Conservation (phyloP, 2,113 vertebrate genomes). For the Ammodytes marinus region DNA sequence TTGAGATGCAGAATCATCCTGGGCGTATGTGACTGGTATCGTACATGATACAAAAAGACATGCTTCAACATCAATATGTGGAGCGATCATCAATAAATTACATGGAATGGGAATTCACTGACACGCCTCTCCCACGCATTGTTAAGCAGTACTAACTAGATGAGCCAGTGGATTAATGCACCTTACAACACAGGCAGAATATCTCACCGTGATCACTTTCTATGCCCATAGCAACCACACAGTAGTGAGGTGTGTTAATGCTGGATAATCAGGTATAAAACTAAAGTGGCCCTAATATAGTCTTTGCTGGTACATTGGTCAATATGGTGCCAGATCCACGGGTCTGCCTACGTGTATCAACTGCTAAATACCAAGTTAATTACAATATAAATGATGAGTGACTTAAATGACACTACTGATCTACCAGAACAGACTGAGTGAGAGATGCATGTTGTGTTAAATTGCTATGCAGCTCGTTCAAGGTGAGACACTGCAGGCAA, state of each 20-base stretch:
- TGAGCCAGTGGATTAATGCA: slow-evolving; percentile 66
- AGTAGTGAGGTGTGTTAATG: slow-evolving; percentile 35
- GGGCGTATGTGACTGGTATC: slow-evolving; percentile 7
- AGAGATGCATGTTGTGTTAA: too few relatives aligned
- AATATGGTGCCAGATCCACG: not conserved
- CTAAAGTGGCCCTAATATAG: slow-evolving; percentile 21
- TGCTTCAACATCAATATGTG: slow-evolving; percentile 37
- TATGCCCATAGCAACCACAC: slow-evolving; percentile 44
- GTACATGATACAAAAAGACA: not conserved
- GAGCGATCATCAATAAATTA: slow-evolving; percentile 59
- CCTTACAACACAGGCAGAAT: slow-evolving; percentile 61
- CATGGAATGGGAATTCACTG: slow-evolving; percentile 59
- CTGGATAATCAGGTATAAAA: slow-evolving; percentile 43
- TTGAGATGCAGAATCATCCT: not conserved
- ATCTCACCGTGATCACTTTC: slow-evolving; percentile 66
- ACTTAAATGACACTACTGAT: not conserved
- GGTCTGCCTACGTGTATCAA: not conserved
- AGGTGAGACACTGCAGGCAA: too few relatives aligned
- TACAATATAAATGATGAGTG: not conserved
- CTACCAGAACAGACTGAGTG: not conserved
- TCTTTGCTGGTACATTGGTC: not conserved
- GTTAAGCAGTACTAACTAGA: slow-evolving; percentile 73
- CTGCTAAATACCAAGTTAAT: not conserved
- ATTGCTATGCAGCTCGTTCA: slow-evolving; percentile 1
- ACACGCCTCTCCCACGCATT: slow-evolving; percentile 56